Evolutionary conservation across 2,797 vertebrate genomes (phyloP).

Genomic region (Anas acuta): DNA sequence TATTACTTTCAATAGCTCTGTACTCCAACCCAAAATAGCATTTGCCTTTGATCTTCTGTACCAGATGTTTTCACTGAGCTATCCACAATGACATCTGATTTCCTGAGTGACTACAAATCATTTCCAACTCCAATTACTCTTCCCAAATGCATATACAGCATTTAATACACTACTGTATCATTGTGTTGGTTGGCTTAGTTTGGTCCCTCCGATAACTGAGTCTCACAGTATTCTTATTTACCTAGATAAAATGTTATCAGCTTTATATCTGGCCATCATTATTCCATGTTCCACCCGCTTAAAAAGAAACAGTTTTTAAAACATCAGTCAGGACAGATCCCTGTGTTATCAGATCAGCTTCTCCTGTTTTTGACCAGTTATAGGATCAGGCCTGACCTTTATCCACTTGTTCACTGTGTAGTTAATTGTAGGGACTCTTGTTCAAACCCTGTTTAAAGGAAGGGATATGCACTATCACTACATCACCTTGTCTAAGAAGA

Average conservation of each 20-base stretch:
- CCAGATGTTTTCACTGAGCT: conserved; percentile 46
- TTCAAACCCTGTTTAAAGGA: background rate
- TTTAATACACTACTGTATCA: background rate
- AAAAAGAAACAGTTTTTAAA: background rate
- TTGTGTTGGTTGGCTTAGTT: background rate
- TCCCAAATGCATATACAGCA: background rate
- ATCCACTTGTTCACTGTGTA: background rate
- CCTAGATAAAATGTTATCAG: background rate
- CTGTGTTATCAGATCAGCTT: background rate
- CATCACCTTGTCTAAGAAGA: background rate
- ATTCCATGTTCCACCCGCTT: background rate
- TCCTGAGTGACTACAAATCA: conserved; percentile 18
- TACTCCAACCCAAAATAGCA: conserved; percentile 26
- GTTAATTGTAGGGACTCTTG: background rate
- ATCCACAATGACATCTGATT: conserved; percentile 40
- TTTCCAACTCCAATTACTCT: conserved; percentile 28
- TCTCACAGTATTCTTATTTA: background rate
- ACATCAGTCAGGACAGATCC: background rate
- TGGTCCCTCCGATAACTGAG: background rate
- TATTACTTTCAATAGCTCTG: conserved; percentile 22
- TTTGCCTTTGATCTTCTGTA: conserved; percentile 27
- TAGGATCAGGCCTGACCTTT: background rate
- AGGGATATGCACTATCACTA: background rate
- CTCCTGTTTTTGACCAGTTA: background rate
- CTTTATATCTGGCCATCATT: background rate